Conservation (phyloP, 2,113 vertebrate species). For the Hemibagrus wyckioides region DNA sequence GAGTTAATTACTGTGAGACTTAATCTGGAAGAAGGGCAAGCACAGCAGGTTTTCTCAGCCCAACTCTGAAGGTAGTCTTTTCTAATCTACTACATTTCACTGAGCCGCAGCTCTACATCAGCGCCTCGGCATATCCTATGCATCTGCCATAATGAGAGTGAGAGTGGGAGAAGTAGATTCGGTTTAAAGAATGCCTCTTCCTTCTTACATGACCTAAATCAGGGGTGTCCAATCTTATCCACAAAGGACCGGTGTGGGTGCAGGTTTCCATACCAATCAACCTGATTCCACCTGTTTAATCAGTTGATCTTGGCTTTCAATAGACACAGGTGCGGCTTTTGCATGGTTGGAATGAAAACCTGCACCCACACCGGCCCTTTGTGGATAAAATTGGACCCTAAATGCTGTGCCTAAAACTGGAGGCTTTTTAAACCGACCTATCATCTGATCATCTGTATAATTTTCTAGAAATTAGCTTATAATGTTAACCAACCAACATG, state of each 20-base stretch:
- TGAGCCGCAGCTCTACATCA: not conserved
- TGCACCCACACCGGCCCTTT: too few species aligned
- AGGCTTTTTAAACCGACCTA: not conserved
- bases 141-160: not conserved
- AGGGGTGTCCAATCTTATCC: too few species aligned
- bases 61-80: not conserved
- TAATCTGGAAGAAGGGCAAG: not conserved
- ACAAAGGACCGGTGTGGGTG: too few species aligned
- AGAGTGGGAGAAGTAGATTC: not conserved
- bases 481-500: too few species aligned
- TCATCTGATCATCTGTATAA: not conserved
- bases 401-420: not conserved
- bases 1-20: slow-evolving; percentile 38
- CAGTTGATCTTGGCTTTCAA: too few species aligned
- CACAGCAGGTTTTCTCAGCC: not conserved
- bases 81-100: slow-evolving; percentile 16
- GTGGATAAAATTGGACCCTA: too few species aligned
- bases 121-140: not conserved
- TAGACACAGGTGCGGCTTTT: too few species aligned
- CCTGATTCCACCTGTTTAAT: too few species aligned
- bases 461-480: too few species aligned
- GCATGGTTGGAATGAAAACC: too few species aligned
- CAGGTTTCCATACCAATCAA: too few species aligned
- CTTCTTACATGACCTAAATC: not conserved
- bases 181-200: not conserved